These are phyloP conservation scores for Tringa solitaria DNA, from an alignment of 2,113 vertebrate genomes.

Conservation along the genomic window DNA sequence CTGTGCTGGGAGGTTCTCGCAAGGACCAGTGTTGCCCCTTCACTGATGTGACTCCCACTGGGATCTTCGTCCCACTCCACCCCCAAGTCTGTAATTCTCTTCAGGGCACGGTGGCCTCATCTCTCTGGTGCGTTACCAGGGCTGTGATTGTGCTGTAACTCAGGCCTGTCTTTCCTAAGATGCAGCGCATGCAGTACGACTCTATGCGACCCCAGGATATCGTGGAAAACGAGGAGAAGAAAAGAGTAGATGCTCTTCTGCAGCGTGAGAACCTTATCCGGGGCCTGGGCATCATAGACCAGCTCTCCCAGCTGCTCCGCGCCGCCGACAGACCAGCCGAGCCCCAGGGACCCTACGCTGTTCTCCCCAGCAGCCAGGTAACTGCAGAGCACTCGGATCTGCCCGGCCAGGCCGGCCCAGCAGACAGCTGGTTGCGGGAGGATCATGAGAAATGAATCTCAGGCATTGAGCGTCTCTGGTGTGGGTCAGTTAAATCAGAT, in stretches of 20 bases:
- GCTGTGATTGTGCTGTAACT: background rate
- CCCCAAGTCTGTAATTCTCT: background rate
- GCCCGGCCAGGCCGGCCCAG: background rate
- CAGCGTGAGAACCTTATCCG: conserved; percentile 71
- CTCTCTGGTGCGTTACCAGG: rapidly evolving
- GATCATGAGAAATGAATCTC: background rate
- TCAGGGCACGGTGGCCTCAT: background rate
- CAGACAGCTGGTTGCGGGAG: background rate
- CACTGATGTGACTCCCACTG: background rate
- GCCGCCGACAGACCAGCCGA: background rate
- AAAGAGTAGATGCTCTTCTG: conserved; percentile 60
- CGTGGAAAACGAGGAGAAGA: conserved; percentile 72
- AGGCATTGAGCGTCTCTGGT: background rate
- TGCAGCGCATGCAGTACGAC: background rate
- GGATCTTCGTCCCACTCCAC: background rate
- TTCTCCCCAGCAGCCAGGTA: conserved; percentile 44
- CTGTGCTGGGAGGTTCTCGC: background rate
- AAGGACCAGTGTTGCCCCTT: background rate
- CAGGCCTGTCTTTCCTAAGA: background rate
- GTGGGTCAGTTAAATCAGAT: background rate
- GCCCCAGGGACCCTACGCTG: background rate
- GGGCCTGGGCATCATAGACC: conserved; percentile 65
- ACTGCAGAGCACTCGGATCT: background rate
- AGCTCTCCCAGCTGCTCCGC: conserved; percentile 60
- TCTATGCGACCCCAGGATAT: conserved; percentile 73